Evolutionary conservation across 2,888 invertebrate species (phyloP).

Genomic region (Molanna angustata): DNA sequence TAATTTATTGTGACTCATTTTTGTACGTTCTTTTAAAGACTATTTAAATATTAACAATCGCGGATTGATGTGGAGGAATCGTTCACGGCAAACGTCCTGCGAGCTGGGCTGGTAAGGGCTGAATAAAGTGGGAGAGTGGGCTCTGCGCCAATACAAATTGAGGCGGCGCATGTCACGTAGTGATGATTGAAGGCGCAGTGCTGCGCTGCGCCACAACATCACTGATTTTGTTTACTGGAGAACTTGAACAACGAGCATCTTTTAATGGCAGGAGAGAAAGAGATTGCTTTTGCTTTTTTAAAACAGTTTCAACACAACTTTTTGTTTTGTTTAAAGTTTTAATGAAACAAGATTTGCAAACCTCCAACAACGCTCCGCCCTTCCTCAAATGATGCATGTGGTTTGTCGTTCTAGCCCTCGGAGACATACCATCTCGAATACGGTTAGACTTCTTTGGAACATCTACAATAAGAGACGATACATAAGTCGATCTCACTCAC

Average conservation of each 20-base stretch:
- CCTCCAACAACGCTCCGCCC: background rate
- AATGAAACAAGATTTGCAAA: slow-evolving; percentile 1
- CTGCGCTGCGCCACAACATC: too few relatives aligned
- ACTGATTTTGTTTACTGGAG: background rate
- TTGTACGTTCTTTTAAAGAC: too few relatives aligned
- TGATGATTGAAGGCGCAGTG: too few relatives aligned
- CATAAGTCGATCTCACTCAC: background rate
- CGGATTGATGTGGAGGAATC: too few relatives aligned
- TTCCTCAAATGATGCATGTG: slow-evolving; percentile 1
- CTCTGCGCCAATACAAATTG: too few relatives aligned
- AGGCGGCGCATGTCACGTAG: too few relatives aligned
- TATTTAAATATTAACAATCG: too few relatives aligned
- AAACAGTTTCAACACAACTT: background rate
- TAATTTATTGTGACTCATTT: too few relatives aligned
- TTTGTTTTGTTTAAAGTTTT: slow-evolving; percentile 1
- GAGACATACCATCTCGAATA: background rate
- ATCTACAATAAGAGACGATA: slow-evolving; percentile 4
- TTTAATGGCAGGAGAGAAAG: background rate
- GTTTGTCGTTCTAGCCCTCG: background rate
- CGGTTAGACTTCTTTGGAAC: background rate
- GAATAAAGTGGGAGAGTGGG: too few relatives aligned
- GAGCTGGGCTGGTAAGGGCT: too few relatives aligned
- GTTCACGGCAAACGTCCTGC: too few relatives aligned
- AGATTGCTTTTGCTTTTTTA: background rate
- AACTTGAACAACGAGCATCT: background rate